Evolutionary conservation across 2,888 invertebrate species (phyloP).

Genomic region (Andrena chrysosceles): DNA sequence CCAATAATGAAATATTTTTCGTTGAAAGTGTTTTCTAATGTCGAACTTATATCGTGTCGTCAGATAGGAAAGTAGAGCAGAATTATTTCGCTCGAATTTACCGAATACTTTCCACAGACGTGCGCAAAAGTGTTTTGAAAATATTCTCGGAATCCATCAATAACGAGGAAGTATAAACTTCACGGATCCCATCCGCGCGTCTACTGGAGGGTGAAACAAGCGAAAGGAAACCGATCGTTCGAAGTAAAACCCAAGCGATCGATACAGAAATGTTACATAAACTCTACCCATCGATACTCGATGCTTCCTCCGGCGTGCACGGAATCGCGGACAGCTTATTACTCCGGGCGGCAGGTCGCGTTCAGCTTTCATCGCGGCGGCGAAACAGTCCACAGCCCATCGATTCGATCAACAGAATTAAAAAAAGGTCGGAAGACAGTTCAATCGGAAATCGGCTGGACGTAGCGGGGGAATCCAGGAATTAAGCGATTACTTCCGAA

Average conservation of each 20-base stretch:
- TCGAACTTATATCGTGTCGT: too few relatives aligned
- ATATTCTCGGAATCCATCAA: too few relatives aligned
- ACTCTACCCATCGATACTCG: not conserved
- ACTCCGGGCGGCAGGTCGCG: not conserved
- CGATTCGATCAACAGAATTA: constrained; percentile 39
- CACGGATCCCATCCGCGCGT: too few relatives aligned
- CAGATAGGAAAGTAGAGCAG: too few relatives aligned
- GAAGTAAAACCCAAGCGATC: not conserved
- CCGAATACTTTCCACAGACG: too few relatives aligned
- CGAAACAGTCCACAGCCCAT: constrained; percentile 17
- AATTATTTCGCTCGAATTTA: too few relatives aligned
- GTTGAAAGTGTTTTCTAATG: too few relatives aligned
- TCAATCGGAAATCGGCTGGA: constrained; percentile 61
- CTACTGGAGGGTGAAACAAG: too few relatives aligned
- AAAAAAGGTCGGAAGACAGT: constrained; percentile 47
- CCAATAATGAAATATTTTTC: too few relatives aligned
- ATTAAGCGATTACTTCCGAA: constrained; percentile 75
- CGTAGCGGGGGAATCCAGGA: constrained; percentile 63
- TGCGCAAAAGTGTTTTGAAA: too few relatives aligned
- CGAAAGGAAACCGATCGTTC: too few relatives aligned
- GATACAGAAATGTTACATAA: constrained; percentile 9
- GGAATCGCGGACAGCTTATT: constrained; percentile 17
- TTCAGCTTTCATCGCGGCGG: constrained; percentile 4
- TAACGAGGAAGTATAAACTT: too few relatives aligned
- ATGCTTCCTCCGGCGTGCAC: not conserved